phyloP scores from a whole-genome alignment of 2,113 vertebrate genomes.

The Dipodomys stephensi region DNA sequence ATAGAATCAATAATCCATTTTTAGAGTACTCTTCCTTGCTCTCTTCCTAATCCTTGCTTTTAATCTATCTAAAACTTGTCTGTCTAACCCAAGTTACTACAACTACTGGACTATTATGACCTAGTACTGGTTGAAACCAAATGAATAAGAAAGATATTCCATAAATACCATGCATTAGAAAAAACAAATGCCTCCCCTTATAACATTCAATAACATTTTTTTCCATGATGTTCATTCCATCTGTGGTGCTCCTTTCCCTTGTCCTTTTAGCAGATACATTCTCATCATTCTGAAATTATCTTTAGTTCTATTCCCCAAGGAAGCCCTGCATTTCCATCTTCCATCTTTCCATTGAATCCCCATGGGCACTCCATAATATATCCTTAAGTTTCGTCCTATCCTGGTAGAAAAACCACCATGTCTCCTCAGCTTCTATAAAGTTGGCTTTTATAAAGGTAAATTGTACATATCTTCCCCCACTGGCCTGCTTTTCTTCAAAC shows the following conservation, averaged over 20 bases:
- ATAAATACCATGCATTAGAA: background rate
- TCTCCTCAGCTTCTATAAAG: background rate
- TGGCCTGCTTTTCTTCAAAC: background rate
- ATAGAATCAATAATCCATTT: too few relatives aligned
- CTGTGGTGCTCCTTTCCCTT: background rate
- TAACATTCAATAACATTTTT: background rate
- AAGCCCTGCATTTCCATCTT: background rate
- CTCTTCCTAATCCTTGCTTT: background rate
- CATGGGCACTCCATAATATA: background rate
- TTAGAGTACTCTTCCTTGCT: background rate
- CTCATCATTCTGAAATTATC: background rate
- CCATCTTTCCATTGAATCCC: background rate
- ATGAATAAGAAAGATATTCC: background rate
- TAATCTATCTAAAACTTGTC: background rate
- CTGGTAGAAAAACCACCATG: background rate
- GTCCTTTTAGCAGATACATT: background rate
- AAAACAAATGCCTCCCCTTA: background rate
- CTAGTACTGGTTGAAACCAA: background rate
- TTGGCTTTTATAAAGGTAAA: background rate
- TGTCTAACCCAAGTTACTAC: background rate
- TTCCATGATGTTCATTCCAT: background rate
- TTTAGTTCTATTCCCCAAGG: background rate
- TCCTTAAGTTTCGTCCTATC: background rate
- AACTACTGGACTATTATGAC: slow-evolving; percentile 20
- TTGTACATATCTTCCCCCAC: background rate